A percentile compares a stretch with the other conserved stretches of the same genome.
Evolutionary conservation across 2,113 vertebrate genomes (phyloP).

Genomic region (Pygoscelis antarcticus): DNA sequence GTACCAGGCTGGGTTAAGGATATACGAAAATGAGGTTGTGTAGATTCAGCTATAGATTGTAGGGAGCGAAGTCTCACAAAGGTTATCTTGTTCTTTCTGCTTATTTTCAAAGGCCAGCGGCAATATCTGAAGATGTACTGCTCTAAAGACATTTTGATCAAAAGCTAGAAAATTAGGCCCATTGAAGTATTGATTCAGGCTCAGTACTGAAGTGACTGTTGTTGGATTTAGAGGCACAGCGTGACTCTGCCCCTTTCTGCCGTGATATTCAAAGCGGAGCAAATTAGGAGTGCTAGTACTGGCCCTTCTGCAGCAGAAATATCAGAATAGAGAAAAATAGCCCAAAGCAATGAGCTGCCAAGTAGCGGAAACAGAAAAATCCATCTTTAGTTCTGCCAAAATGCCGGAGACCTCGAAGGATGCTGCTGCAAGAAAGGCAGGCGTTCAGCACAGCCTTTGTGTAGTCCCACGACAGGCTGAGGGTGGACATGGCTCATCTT

Average conservation of each 20-base stretch:
- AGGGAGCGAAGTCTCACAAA: not conserved
- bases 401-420: not conserved
- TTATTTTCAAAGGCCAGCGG: not conserved
- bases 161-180: slow-evolving; percentile 24
- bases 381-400: not conserved
- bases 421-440: not conserved
- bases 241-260: not conserved
- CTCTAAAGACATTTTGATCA: not conserved
- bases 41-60: not conserved
- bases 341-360: not conserved
- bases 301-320: not conserved
- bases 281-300: not conserved
- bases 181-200: not conserved
- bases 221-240: not conserved
- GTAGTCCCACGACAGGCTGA: not conserved
- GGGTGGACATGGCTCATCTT: fast-evolving
- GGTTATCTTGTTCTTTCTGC: slow-evolving; percentile 1
- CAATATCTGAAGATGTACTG: not conserved
- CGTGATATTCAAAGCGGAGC: not conserved
- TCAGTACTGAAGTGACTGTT: not conserved
- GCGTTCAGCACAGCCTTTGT: not conserved
- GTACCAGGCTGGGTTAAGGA: not conserved
- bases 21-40: not conserved
- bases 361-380: not conserved
- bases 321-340: not conserved